Base-by-base conservation (phyloP, 2,888 invertebrate species). In the Dynastes hyllus region DNA sequence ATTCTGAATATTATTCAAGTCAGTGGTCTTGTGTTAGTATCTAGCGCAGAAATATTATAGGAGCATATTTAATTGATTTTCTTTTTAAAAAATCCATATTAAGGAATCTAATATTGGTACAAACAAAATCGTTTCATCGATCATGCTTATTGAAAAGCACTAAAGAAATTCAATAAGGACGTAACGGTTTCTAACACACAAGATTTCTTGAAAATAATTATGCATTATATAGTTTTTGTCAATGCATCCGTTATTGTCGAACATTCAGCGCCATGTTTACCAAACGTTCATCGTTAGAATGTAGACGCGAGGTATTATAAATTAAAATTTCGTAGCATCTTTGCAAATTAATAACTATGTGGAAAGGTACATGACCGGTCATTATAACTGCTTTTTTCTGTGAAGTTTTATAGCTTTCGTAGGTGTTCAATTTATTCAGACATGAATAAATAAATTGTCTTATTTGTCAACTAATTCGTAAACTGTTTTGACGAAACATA, bases 371-470 rank as follows among this genome's bases (percentile, higher is more conserved):
- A 69, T 69, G 51, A 69, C 51, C 51, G 69, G 69, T 69, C 69
- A 69, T 51, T 51, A 69, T 69, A 69, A 69, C 69, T 69, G 69
- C 51, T 51, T 29, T 69, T 69, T 29, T 69, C 27, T 69, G 29
- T 51, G 51, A 40, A 51, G 40, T 13, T 69, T 27, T 22, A 29
- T 51, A 51, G 22, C 50, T 13, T 51, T 51, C 51, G 69, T 69
- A 51, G 27, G 69, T 51, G 69, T 29, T 27, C 27, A 27, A 69
- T 69, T 27, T 27, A 51, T 69, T 58, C 55, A 37, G 2, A 5
- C 5, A 16, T 16, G 5, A 69, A 69, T 11, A 69, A 51, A 67
- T 22, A 69, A 22, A 16, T n/a, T 1, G 22, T 50, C 2, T 22
- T 16, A 32, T 67, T 67, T 69, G 27, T 69, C 11, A 51, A 50